A percentile compares a stretch with the other conserved stretches of the same genome.
These are phyloP conservation scores for Scleropages formosus DNA, from an alignment of 2,797 vertebrate species.

Conservation along the genomic window DNA sequence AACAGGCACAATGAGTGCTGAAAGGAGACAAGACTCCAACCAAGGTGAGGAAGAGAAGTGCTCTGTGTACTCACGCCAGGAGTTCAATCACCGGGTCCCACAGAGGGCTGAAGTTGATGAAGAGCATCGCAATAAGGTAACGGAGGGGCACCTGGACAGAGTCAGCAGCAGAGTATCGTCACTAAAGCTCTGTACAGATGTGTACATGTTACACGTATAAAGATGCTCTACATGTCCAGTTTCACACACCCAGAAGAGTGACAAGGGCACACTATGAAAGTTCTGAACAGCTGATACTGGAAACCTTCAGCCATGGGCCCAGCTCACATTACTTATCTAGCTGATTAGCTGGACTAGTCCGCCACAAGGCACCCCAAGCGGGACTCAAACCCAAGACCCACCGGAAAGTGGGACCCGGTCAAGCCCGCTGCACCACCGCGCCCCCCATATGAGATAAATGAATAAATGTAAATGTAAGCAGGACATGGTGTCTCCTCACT, in stretches of 20 bases:
- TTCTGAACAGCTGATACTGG: background rate
- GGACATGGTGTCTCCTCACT: too few relatives aligned
- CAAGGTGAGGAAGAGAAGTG: background rate
- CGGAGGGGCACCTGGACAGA: constrained; percentile 82
- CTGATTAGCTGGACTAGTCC: too few relatives aligned
- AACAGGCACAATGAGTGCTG: background rate
- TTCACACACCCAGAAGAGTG: background rate
- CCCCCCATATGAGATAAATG: too few relatives aligned
- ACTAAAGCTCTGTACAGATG: background rate
- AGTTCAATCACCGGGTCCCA: constrained; percentile 93
- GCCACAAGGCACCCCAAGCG: too few relatives aligned
- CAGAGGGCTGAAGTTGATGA: constrained; percentile 88
- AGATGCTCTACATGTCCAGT: background rate
- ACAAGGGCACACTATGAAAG: background rate
- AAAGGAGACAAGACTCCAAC: background rate
- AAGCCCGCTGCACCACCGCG: too few relatives aligned
- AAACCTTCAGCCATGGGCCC: too few relatives aligned
- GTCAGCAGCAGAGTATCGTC: background rate
- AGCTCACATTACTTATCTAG: too few relatives aligned
- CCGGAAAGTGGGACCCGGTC: too few relatives aligned
- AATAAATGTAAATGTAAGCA: too few relatives aligned
- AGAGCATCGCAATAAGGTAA: constrained; percentile 91
- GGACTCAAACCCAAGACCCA: too few relatives aligned
- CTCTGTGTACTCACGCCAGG: constrained; percentile 74
- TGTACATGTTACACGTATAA: background rate